phyloP scores from a whole-genome alignment of 2,888 invertebrate species.

The Cordilura impudica region DNA sequence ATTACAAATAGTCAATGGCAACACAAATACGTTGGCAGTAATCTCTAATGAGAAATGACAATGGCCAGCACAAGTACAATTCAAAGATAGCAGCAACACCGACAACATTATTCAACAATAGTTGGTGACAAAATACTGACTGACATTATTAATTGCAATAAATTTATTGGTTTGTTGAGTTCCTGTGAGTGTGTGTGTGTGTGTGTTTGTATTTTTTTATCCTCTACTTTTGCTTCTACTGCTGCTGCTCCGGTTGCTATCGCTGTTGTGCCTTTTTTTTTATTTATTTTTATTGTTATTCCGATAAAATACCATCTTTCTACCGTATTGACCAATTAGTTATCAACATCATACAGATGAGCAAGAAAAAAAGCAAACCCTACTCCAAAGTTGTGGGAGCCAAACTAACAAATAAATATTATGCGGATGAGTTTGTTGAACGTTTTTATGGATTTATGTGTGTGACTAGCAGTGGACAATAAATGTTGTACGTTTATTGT shows the following conservation, averaged over 20 bases:
- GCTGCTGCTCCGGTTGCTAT: constrained; percentile 8
- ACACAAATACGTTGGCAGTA: background rate
- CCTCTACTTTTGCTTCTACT: constrained; percentile 9
- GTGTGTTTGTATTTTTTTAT: background rate
- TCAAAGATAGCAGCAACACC: background rate
- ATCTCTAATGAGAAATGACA: constrained; percentile 46
- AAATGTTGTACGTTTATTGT: background rate
- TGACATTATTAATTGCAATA: constrained; percentile 58
- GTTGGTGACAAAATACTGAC: constrained; percentile 60
- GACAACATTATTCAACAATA: constrained; percentile 14
- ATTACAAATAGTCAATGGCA: constrained; percentile 13
- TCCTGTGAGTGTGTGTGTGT: constrained; percentile 12
- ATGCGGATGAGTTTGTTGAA: background rate
- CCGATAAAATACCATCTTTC: constrained; percentile 47
- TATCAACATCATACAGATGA: constrained; percentile 43
- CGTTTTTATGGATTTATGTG: background rate
- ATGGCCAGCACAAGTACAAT: background rate
- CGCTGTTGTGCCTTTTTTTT: background rate
- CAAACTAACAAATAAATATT: background rate
- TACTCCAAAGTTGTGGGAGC: background rate
- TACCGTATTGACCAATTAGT: constrained; percentile 57
- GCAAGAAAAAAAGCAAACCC: background rate
- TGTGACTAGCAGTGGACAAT: background rate
- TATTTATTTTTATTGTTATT: constrained; percentile 16
- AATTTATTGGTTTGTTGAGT: constrained; percentile 56